These are phyloP conservation scores for Amphimallon solstitiale DNA, from an alignment of 2,888 invertebrate genomes.

Conservation along the genomic window DNA sequence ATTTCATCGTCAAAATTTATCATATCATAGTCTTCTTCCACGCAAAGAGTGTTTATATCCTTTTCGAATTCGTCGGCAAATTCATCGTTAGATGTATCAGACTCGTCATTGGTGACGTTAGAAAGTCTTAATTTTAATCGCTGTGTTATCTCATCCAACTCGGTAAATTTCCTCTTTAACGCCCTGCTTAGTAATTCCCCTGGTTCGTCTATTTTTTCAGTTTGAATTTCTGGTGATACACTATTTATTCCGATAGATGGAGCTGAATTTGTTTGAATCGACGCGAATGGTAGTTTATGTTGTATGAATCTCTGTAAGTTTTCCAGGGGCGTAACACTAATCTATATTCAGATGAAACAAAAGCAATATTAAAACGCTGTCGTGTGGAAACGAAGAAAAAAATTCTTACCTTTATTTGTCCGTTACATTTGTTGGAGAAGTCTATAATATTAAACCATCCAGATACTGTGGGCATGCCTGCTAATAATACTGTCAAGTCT, in stretches of 20 bases:
- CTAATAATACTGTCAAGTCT: conserved; percentile 67
- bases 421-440: conserved; percentile 68
- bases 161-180: conserved; percentile 70
- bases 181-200: conserved; percentile 62
- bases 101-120: conserved; percentile 68
- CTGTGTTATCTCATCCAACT: conserved; percentile 72
- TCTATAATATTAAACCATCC: conserved; percentile 76
- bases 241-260: not conserved
- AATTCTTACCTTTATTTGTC: conserved; percentile 68
- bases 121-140: conserved; percentile 68
- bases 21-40: conserved; percentile 60
- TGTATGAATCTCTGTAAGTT: conserved; percentile 56
- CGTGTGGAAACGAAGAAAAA: not conserved
- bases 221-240: conserved; percentile 8
- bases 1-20: conserved; percentile 53
- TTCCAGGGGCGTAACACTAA: conserved; percentile 67
- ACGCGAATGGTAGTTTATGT: conserved; percentile 18
- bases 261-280: conserved; percentile 3
- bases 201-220: conserved; percentile 47
- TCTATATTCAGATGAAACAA: conserved; percentile 52
- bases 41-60: conserved; percentile 66
- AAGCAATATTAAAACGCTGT: not conserved
- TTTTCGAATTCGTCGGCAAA: conserved; percentile 68
- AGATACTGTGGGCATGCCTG: conserved; percentile 66
- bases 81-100: conserved; percentile 61